Base-by-base conservation (phyloP, 2,888 invertebrate genomes). In the Apodemia mormo region DNA sequence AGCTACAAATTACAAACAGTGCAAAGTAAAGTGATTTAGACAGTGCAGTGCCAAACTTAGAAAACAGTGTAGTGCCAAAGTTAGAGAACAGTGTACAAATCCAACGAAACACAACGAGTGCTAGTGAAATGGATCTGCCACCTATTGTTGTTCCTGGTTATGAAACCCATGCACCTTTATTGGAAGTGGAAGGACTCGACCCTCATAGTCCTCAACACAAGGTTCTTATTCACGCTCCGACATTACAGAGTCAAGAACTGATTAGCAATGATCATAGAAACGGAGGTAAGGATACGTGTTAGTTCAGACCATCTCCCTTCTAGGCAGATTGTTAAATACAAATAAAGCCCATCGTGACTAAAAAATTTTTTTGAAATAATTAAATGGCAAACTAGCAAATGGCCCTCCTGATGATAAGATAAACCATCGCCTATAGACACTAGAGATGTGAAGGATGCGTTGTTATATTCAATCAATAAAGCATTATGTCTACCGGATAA, bases 141-240 rank as follows among this genome's bases (percentile, higher is more conserved):
- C 85, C 86, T 9, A 74, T 92, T 75, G 90, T 92, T 33, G 92
- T 92, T 43, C 92, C 92, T 78, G 89, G 90, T 40, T 92, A 93
- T 72, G 92, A 93, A 69, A 87, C 90, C n/a, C 93, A 93, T 69
- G 92, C 92, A 2, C 90, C 92, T 0, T 74, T 93, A 56, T 70
- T 93, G 79, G 92, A 92, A 74, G 93, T 93, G 0, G 93, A 93
- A 72, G 92, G 92, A 4, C 67, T 93, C 78, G 91, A 92, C 70
- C 90, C 92, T 71, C 92, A 93, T 69, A 92, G 92, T 76, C 92
- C 93, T 71, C 92, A 92, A 79, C 93, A 94, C 76, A 94, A 94
- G 76, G 90, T 93, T 54, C 81, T 94, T 70, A 90, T 93, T 37
- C 93, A 93, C 76, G 92, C 91, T 0, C 90, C 92, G 0, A 87